Base-by-base conservation (phyloP, 2,113 vertebrate genomes). In the Myodes glareolus region DNA sequence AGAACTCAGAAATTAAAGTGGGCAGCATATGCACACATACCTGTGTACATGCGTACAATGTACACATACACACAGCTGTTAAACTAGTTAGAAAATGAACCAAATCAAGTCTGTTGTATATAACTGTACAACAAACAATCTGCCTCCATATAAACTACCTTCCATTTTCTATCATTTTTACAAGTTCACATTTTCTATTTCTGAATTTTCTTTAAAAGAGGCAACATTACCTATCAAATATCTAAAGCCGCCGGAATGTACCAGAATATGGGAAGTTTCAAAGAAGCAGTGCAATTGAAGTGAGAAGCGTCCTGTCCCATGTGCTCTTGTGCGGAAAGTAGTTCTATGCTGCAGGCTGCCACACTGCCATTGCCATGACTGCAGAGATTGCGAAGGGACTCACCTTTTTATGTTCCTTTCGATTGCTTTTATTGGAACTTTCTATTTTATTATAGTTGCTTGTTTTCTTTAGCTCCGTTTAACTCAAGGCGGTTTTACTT, bases 381-480 rank as follows among this genome's bases (percentile, higher is more conserved):
- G 1, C 47, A 58, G 13, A 75, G 78, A 52, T 6, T 23, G n/a
- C 42, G 17, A 80, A 80, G 14, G 7, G 19, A 58, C 76, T 42
- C 45, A n/a, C 23, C 29, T 12, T 90, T 90, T 25, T 55, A 31
- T 78, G 2, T 45, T 88, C 42, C 58, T 88, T 39, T 39, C 63
- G 73, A 7, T 52, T 78, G 52, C 4, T 39, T 92, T 92, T 61
- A 68, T 90, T 73, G 73, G 36, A 82, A 36, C 65, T 92, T 92
- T 36, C 27, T 87, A 4, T 78, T 86, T 82, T 31, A 36, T 52
- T 88, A 58, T 63, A 80, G 36, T 75, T 27, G 9, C 0, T 67
- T 95, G 88, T 67, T 76, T 96, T n/a, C n/a, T 88, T 92, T 96
- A 81, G 33, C 52, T 90, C 33, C 58, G 29, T 47, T 86, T 33